phyloP scores from a whole-genome alignment of 2,113 vertebrate species.

The Aldabrachelys gigantea region DNA sequence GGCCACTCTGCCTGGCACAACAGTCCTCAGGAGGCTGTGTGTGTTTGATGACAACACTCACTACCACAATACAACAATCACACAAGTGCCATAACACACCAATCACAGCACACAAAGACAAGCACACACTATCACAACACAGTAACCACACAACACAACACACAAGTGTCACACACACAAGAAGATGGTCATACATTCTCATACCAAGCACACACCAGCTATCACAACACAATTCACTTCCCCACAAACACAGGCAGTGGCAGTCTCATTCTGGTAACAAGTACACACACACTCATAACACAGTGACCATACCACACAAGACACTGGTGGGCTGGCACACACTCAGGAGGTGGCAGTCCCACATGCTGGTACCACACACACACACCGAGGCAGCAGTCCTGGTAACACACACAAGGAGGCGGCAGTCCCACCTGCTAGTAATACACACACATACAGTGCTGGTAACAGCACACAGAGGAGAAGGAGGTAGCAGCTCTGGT shows the following conservation, averaged over 20 bases:
- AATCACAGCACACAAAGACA: background rate
- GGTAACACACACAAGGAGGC: no score
- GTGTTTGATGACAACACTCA: background rate
- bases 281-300: background rate
- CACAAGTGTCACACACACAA: background rate
- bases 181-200: background rate
- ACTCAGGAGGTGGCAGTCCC: background rate
- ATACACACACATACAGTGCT: no score
- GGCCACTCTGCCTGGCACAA: background rate
- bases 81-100: background rate
- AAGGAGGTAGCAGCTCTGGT: background rate
- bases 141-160: background rate
- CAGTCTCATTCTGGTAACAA: background rate
- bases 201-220: background rate
- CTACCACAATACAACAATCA: background rate
- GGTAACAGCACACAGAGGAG: no score
- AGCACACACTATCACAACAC: no score
- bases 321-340: no score
- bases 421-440: no score
- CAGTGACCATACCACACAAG: background rate
- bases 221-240: background rate
- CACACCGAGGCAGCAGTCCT: background rate
- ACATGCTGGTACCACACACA: background rate
- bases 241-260: background rate
- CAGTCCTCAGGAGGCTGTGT: background rate